These are phyloP conservation scores for Brachyhypopomus gauderio DNA, from an alignment of 2,113 vertebrate species.

Conservation along the genomic window DNA sequence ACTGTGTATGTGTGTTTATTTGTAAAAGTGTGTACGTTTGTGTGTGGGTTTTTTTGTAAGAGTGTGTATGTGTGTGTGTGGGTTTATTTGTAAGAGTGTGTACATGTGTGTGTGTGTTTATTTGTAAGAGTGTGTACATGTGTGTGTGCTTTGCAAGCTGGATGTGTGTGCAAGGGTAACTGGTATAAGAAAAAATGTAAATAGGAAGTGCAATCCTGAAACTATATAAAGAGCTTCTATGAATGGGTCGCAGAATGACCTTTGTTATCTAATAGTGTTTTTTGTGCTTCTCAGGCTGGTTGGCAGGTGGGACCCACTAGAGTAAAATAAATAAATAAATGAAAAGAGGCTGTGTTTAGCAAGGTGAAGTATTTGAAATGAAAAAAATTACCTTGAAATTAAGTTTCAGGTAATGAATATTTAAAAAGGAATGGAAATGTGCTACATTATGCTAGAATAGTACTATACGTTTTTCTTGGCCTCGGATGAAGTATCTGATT, in stretches of 20 bases:
- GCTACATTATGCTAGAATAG: neutral
- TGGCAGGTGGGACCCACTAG: conserved; percentile 84
- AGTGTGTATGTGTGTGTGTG: no score
- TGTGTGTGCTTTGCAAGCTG: conserved; percentile 23
- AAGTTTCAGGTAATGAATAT: conserved; percentile 84
- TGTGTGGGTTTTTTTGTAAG: no score
- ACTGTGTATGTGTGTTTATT: no score
- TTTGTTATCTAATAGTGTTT: conserved; percentile 84
- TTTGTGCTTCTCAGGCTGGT: conserved; percentile 84
- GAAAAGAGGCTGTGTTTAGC: conserved; percentile 69
- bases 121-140: conserved; percentile 1
- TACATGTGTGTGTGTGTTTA: no score
- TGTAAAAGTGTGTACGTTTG: no score
- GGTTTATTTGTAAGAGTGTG: no score
- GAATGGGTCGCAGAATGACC: conserved; percentile 81
- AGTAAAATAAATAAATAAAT: conserved; percentile 70
- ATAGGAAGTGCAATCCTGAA: conserved; percentile 77
- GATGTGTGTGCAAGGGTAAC: conserved; percentile 4
- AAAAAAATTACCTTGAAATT: conserved; percentile 72
- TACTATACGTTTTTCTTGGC: neutral
- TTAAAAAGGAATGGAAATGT: conserved; percentile 26
- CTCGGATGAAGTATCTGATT: no score
- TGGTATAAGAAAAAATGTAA: conserved; percentile 39
- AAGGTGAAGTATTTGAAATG: conserved; percentile 58
- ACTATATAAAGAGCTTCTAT: conserved; percentile 88